Evolutionary conservation across 2,888 invertebrate genomes (phyloP).

Genomic region (Falcaria lacertinaria): DNA sequence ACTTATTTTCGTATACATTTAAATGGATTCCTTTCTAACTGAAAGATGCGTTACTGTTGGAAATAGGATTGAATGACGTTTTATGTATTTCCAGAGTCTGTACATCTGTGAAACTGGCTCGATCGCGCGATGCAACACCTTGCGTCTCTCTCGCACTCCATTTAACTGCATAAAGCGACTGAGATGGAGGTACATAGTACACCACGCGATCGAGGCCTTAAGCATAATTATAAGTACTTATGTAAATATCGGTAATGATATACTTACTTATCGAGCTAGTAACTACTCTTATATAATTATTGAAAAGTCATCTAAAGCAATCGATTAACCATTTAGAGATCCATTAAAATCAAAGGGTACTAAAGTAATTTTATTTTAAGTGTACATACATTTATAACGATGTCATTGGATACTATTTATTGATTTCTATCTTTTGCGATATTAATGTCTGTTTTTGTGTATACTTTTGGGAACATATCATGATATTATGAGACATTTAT

Average conservation of each 20-base stretch:
- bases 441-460: slow-evolving; percentile 66
- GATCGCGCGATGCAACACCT: slow-evolving; percentile 25
- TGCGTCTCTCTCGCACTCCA: slow-evolving; percentile 17
- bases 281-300: slow-evolving; percentile 44
- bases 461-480: slow-evolving; percentile 76
- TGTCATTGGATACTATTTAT: slow-evolving; percentile 73
- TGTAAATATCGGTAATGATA: slow-evolving; percentile 63
- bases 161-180: slow-evolving; percentile 6
- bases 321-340: slow-evolving; percentile 66
- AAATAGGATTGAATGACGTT: slow-evolving; percentile 38
- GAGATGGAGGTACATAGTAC: slow-evolving; percentile 11
- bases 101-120: slow-evolving; percentile 27
- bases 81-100: slow-evolving; percentile 41
- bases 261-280: slow-evolving; percentile 58
- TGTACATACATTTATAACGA: slow-evolving; percentile 69
- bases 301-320: slow-evolving; percentile 67
- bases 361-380: slow-evolving; percentile 70
- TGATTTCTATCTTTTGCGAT: slow-evolving; percentile 67
- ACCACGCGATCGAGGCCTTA: slow-evolving; percentile 25
- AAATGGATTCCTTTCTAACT: slow-evolving; percentile 73
- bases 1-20: slow-evolving; percentile 79
- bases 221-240: slow-evolving; percentile 59
- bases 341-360: slow-evolving; percentile 76
- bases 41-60: slow-evolving; percentile 65
- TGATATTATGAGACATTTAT: slow-evolving; percentile 62